A percentile compares a stretch with the other conserved stretches of the same genome.
Conservation (phyloP, 2,113 vertebrate species). For the Cathartes aura region DNA sequence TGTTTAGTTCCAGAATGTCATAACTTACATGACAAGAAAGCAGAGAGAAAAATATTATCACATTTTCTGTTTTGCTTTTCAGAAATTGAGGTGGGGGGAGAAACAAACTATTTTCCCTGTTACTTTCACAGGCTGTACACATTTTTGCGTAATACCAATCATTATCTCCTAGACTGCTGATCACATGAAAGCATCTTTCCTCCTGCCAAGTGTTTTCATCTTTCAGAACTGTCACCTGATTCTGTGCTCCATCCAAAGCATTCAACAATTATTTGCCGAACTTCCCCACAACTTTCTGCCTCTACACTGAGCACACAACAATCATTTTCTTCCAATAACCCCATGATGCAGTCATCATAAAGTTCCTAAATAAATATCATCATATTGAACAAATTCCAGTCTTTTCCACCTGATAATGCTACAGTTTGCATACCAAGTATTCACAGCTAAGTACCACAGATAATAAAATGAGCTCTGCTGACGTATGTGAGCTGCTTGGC, state of each 20-base stretch:
- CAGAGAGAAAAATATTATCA: not conserved
- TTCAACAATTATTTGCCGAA: not conserved
- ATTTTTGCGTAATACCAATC: not conserved
- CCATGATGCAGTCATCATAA: not conserved
- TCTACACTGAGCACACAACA: not conserved
- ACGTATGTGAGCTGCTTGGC: not conserved
- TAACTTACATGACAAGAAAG: not conserved
- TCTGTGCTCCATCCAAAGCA: not conserved
- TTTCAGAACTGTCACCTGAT: not conserved
- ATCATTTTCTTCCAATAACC: not conserved
- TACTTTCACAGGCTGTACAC: not conserved
- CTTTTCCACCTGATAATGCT: not conserved
- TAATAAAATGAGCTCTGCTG: not conserved
- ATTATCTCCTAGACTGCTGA: not conserved
- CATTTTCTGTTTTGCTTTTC: not conserved
- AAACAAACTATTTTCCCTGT: not conserved
- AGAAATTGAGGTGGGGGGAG: not conserved
- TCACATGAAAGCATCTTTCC: not conserved
- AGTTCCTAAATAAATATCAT: not conserved
- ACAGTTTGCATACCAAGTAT: not conserved
- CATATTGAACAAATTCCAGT: not conserved
- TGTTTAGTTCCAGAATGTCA: not conserved
- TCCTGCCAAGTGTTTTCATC: not conserved
- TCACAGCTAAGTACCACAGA: not conserved
- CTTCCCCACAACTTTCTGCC: not conserved